Base-by-base conservation (phyloP, 1,140 invertebrate genomes). In the Sitophilus oryzae region DNA sequence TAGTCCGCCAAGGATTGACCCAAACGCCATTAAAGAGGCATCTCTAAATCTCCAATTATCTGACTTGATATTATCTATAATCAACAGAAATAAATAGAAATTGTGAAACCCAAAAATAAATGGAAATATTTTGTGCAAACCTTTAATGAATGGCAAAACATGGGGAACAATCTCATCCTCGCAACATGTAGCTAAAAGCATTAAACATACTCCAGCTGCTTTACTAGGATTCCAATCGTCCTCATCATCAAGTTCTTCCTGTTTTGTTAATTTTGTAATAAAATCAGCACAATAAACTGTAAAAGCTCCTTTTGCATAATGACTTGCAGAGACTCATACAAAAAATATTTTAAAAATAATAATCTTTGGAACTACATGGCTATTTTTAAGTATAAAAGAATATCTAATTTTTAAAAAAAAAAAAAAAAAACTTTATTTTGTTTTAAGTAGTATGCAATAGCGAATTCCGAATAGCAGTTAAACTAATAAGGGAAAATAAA, bases 221-320 rank as follows among this genome's bases (percentile, higher is more conserved):
- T 99, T 99, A 58, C 93, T 91, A 4, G 97, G 97, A 76, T 97
- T 98, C 97, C 97, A 99, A 67, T 98, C 96, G 71, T 99, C 93
- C 72, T 99, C 96, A 74, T 99, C 96, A 70, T 96, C 93, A 61
- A 84, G 79, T 66, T 89, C 86, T 69, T 91, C 88, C 76, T 98
- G 95, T 75, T 96, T 96, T 0, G 94, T 96, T 38, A 99, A 74
- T 92, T 95, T 66, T 92, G 84, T 71, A 96, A 86, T 0, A 99
- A 77, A 42, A 98, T 88, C 15, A 96, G 96, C 21, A 96, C 89
- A 45, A 99, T 79, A 72, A 88, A 98, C 67, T 93, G 91, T n/a
- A 3, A 99, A 74, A 37, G 96, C 97, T 52, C 96, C 65, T 55
- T 66, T 66, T 37, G 65, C 65, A 47, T 66, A 66, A 49, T 66